A percentile compares a stretch with the other conserved stretches of the same genome.
Evolutionary conservation across 2,113 vertebrate species (phyloP).

Genomic region (Micronycteris hirsuta): DNA sequence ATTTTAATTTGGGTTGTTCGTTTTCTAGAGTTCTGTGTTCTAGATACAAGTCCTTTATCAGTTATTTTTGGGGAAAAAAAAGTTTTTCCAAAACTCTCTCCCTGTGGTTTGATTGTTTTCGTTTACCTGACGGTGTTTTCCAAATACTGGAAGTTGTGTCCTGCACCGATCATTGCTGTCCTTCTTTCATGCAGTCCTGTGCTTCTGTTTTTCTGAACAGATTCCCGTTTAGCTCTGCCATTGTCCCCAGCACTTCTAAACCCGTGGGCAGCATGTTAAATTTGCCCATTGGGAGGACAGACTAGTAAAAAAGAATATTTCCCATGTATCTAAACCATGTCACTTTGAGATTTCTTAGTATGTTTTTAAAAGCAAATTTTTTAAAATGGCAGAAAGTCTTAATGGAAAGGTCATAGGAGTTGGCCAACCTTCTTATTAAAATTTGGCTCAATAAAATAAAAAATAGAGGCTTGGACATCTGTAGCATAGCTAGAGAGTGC

Average conservation of each 20-base stretch:
- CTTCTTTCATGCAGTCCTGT: background rate
- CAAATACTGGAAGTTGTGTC: background rate
- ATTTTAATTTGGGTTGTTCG: background rate
- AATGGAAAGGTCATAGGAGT: background rate
- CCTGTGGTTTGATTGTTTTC: background rate
- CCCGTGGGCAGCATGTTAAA: background rate
- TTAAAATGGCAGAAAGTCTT: background rate
- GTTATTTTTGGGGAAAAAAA: background rate
- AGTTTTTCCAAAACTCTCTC: background rate
- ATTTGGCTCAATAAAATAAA: background rate
- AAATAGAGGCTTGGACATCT: background rate
- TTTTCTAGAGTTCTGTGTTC: background rate
- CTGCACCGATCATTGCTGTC: background rate
- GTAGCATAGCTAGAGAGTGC: background rate
- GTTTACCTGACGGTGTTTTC: background rate
- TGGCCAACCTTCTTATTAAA: background rate
- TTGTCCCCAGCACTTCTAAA: background rate
- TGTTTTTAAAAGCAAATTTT: background rate
- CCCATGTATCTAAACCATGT: background rate
- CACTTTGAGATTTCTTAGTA: background rate
- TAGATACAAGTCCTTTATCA: background rate
- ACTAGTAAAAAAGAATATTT: background rate
- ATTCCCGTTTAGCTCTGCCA: background rate
- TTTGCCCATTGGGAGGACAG: background rate
- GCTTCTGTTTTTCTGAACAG: background rate